Evolutionary conservation across 2,888 invertebrate species (phyloP).

Genomic region (Scelioninae gen. 2): DNA sequence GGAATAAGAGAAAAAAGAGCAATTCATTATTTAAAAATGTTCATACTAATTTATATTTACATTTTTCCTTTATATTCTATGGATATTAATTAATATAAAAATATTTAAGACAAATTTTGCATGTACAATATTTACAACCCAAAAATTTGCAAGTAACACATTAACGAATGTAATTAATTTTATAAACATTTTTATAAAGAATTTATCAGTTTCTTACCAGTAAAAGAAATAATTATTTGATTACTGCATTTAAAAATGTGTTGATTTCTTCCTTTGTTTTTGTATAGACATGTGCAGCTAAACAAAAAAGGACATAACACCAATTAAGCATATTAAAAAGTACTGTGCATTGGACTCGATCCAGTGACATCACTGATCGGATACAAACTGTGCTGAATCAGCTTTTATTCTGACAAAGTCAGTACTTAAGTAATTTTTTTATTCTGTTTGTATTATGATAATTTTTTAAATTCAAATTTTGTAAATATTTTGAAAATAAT

Average conservation of each 20-base stretch:
- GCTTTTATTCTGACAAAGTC: conserved; percentile 23
- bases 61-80: neutral
- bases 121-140: too few species aligned
- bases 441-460: too few species aligned
- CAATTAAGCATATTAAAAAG: conserved; percentile 29
- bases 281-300: neutral
- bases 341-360: conserved; percentile 29
- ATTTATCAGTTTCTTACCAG: conserved; percentile 19
- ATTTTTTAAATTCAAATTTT: too few species aligned
- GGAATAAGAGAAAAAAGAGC: neutral
- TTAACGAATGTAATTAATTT: neutral
- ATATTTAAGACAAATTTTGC: neutral
- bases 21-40: neutral
- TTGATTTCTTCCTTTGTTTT: conserved; percentile 22
- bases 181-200: too few species aligned
- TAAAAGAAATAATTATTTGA: conserved; percentile 1
- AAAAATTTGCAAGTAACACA: neutral
- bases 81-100: neutral
- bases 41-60: neutral
- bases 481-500: neutral
- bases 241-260: too few species aligned
- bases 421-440: conserved; percentile 21
- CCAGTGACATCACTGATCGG: conserved; percentile 48
- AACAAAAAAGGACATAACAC: conserved; percentile 13
- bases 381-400: conserved; percentile 38